These are phyloP conservation scores for Dinomys branickii DNA, from an alignment of 2,113 vertebrate species.

Conservation along the genomic window DNA sequence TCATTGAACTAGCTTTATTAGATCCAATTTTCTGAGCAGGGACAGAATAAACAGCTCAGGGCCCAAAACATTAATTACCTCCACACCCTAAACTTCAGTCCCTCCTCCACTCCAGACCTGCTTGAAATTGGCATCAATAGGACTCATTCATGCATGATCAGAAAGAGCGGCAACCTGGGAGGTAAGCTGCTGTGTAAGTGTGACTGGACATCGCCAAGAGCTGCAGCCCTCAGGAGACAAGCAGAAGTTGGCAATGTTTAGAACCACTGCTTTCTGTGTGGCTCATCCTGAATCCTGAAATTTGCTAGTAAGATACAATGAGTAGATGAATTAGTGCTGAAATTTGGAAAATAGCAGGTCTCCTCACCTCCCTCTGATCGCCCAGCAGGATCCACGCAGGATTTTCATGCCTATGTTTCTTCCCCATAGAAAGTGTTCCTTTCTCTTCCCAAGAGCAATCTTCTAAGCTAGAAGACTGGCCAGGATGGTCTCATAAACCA, in stretches of 20 bases:
- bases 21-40: background rate
- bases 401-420: background rate
- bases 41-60: background rate
- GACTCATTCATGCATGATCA: background rate
- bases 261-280: background rate
- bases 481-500: background rate
- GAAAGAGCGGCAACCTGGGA: background rate
- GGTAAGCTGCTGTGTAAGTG: background rate
- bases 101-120: background rate
- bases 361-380: background rate
- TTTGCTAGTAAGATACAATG: background rate
- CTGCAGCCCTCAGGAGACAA: background rate
- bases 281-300: background rate
- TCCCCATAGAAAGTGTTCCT: background rate
- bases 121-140: background rate
- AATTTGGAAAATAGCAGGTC: background rate
- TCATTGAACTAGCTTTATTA: background rate
- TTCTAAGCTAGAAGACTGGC: no score
- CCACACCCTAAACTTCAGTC: background rate
- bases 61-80: background rate
- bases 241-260: background rate
- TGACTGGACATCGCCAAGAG: background rate
- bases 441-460: background rate
- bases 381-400: no score
- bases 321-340: background rate